Conservation (phyloP, 2,797 vertebrate genomes). For the Garrulus glandarius region DNA sequence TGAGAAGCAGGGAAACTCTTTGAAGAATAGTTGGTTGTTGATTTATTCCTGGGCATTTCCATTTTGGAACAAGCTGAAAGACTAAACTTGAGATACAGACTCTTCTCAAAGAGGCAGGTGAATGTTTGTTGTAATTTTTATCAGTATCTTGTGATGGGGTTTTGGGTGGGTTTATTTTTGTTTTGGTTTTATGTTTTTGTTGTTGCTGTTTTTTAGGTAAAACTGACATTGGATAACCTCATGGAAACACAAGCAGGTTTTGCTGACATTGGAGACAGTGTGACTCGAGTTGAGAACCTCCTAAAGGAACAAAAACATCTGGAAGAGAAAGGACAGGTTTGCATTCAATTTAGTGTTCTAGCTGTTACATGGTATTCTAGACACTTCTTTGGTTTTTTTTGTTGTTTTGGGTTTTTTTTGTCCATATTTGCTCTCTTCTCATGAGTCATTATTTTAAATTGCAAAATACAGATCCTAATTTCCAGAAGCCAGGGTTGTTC, state of each 20-base stretch:
- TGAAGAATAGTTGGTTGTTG: neutral
- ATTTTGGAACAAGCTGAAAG: neutral
- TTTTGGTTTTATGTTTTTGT: neutral
- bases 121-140: neutral
- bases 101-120: neutral
- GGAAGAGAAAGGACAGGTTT: constrained; percentile 88
- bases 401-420: neutral
- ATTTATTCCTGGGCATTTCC: neutral
- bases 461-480: neutral
- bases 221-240: constrained; percentile 82
- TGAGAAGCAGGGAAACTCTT: neutral
- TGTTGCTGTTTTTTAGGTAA: constrained; percentile 76
- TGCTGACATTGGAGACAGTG: constrained; percentile 83
- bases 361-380: neutral
- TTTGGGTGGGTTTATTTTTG: neutral
- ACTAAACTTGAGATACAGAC: neutral
- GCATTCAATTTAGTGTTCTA: neutral
- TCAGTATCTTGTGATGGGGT: neutral
- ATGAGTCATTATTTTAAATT: neutral
- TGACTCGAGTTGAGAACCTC: constrained; percentile 82
- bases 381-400: neutral
- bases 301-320: constrained; percentile 84
- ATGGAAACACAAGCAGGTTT: constrained; percentile 79
- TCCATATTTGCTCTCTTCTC: neutral
- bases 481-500: neutral